Evolutionary conservation across 2,113 vertebrate genomes (phyloP), one percentile per base, ranked within the genome.

Genomic region (Hemicordylus capensis): DNA sequence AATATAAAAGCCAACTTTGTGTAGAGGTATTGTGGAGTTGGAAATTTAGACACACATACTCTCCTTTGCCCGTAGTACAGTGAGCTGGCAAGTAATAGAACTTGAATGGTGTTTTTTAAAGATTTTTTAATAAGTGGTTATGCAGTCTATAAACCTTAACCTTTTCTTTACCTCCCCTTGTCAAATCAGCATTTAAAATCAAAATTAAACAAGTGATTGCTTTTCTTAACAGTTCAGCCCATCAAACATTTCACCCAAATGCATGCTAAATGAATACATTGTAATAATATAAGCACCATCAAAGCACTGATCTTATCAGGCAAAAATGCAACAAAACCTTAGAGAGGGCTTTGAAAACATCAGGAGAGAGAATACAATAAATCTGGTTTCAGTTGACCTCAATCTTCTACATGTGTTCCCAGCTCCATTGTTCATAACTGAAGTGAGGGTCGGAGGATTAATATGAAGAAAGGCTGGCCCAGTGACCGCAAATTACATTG

Each of bases 391-490:
- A 67, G 28, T 64, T 87, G 0, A 44, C 34, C 88, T 91, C 83
- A 83, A 9, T 88, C 75, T 91, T 93, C 82, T 77, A 75, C 72
- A 58, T 15, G 5, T 59, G 34, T 77, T 92, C 82, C n/a, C 67
- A 73, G 11, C 88, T 90, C 79, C 48, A 58, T 74, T 82, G 87
- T 44, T 94, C 15, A 2, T 73, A 79, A 74, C 46, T 86, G 70
- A 77, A 92, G 89, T 74, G 75, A 88, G 72, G 87, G 84, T 83
- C 61, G 83, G 54, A 92, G 67, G 85, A 90, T 91, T 90, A 90
- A 76, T 89, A 89, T 7, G 85, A 92, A 69, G 84, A 11, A 79
- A 81, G 75, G 31, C 85, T 94, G 90, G 90, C 78, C 85, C 78
- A 46, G 3, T 89, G 79, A 80, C 79, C 81, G 70, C 64, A 84